Conservation (phyloP, 2,888 invertebrate species). For the Cantharis rufa region DNA sequence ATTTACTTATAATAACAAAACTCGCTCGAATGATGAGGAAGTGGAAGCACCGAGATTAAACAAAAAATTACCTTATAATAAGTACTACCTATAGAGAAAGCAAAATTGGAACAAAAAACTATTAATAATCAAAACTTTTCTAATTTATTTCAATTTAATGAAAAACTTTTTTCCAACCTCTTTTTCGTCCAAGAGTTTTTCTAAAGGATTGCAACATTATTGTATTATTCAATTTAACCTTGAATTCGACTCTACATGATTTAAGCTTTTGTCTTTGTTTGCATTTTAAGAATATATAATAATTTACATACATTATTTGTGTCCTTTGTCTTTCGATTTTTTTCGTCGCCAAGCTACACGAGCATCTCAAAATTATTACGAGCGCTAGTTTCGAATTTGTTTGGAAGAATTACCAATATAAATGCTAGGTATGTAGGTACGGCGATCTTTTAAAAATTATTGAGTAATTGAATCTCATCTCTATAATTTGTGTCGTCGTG, state of each 20-base stretch:
- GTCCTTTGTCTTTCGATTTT: not conserved
- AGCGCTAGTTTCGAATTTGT: not conserved
- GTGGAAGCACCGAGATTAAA: not conserved
- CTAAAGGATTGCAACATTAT: not conserved
- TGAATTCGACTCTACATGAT: not conserved
- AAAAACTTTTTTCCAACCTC: not conserved
- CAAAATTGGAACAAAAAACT: not conserved
- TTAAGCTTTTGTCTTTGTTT: not conserved
- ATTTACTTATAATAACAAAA: not conserved
- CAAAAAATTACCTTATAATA: not conserved
- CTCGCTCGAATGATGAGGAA: not conserved
- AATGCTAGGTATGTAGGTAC: not conserved
- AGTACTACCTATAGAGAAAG: not conserved
- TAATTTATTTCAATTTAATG: not conserved
- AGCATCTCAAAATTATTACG: not conserved
- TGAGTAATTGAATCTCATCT: constrained; percentile 15
- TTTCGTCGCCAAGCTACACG: not conserved
- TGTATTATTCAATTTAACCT: not conserved
- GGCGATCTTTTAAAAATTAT: not conserved
- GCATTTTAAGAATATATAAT: not conserved
- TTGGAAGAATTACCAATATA: not conserved
- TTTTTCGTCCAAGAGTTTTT: not conserved
- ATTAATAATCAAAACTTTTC: not conserved
- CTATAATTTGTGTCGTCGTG: constrained; percentile 21
- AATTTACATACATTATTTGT: constrained; percentile 2